Evolutionary conservation across 2,888 invertebrate genomes (phyloP).

Genomic region (Cybosia mesomella): DNA sequence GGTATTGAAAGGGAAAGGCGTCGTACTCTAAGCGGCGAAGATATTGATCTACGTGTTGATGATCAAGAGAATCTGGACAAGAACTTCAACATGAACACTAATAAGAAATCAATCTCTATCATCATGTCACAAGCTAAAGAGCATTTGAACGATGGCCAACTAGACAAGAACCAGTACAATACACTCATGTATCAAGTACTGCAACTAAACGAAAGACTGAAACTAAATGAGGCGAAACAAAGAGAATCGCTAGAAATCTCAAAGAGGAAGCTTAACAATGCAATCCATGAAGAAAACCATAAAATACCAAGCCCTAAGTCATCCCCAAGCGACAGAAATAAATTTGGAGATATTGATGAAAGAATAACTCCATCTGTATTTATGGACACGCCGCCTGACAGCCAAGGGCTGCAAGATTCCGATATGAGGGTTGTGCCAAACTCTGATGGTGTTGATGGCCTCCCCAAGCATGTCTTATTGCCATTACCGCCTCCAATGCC

Average conservation of each 20-base stretch:
- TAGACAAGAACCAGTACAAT: slow-evolving; percentile 92
- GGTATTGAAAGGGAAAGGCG: slow-evolving; percentile 84
- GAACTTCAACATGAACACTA: slow-evolving; percentile 39
- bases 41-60: slow-evolving; percentile 84
- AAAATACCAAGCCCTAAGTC: slow-evolving; percentile 82
- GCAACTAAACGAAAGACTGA: slow-evolving; percentile 92
- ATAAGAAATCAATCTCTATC: slow-evolving; percentile 90
- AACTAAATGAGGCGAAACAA: slow-evolving; percentile 91
- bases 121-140: slow-evolving; percentile 94
- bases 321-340: slow-evolving; percentile 71
- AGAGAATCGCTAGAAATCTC: slow-evolving; percentile 89
- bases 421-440: slow-evolving; percentile 69
- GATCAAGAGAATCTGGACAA: slow-evolving; percentile 84
- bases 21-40: slow-evolving; percentile 82
- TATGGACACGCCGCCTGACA: slow-evolving; percentile 70
- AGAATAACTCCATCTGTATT: slow-evolving; percentile 73
- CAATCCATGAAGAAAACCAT: slow-evolving; percentile 74
- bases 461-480: slow-evolving; percentile 51
- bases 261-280: slow-evolving; percentile 76
- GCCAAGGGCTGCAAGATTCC: slow-evolving; percentile 69
- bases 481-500: slow-evolving; percentile 72
- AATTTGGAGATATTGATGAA: slow-evolving; percentile 85
- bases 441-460: slow-evolving; percentile 56
- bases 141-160: slow-evolving; percentile 90
- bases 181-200: slow-evolving; percentile 92